Evolutionary conservation across 2,888 invertebrate species (phyloP), one percentile per base, ranked within the genome.

Genomic region (Ectemnius lituratus): DNA sequence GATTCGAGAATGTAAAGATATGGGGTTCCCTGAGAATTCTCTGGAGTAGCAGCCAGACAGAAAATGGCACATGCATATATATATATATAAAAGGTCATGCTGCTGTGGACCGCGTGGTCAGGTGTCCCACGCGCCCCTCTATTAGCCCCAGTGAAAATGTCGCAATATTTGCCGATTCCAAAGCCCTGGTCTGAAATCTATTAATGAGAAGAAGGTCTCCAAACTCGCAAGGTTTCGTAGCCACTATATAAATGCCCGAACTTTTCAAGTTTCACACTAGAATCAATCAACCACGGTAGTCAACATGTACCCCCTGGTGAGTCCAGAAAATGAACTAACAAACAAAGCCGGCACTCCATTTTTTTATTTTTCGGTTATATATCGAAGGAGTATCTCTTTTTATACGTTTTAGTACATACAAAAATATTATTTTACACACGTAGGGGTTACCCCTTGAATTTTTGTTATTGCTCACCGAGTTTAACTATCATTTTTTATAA

Each of bases 271-370:
- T 67, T 52, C 69, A 76, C 71, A 74, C 76, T 80, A 81, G 73
- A 78, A 82, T 73, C 59, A 73, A 76, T 81, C 75, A 74, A 79
- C 78, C 67, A 70, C 75, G 70, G 67, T 62, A 45, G 60, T 74
- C 85, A 80, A 65, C 86, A 85, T 85, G 84, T 74, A 83, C 77
- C 28, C 78, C 70, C 75, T 83, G 86, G 85, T 85, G 75, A 85
- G 85, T 85, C 52, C 4, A 47, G 2, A 6, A 37, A 4, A 37
- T 37, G 1, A 1, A 1, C 37, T 37, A 37, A 11, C 5, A 6
- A 8, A 4, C 37, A 6, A 37, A 37, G 4, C 8, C 2, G 11
- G 37, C 37, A 37, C 37, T 37, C 37, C 8, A 11, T 1, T 37
- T 37, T 37, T 37, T 6, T 8, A 37, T 11, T 37, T 37, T 6